Conservation (phyloP, 2,113 vertebrate genomes). For the Lagenorhynchus albirostris region DNA sequence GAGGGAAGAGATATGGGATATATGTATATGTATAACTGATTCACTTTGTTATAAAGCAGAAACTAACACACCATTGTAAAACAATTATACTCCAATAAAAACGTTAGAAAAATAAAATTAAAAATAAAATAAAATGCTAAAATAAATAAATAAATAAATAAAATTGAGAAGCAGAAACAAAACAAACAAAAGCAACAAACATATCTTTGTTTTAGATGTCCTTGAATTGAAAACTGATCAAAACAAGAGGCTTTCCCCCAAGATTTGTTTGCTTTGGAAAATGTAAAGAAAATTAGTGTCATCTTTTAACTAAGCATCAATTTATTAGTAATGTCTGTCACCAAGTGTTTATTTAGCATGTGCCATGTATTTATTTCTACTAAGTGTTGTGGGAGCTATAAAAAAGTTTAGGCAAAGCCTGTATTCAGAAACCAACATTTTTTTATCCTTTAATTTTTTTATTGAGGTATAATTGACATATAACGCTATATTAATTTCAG, state of each 20-base stretch:
- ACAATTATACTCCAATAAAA: too few species aligned
- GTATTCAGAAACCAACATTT: neutral
- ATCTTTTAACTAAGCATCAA: neutral
- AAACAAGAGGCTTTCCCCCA: too few species aligned
- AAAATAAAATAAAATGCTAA: too few species aligned
- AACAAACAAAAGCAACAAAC: neutral
- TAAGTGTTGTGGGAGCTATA: neutral
- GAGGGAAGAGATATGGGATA: too few species aligned
- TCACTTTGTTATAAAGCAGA: too few species aligned
- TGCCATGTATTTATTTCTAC: neutral
- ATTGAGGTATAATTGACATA: neutral
- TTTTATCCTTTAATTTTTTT: neutral
- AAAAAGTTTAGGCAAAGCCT: neutral
- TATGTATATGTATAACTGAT: too few species aligned
- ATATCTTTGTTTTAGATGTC: neutral
- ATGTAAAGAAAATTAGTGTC: neutral
- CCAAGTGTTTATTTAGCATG: neutral
- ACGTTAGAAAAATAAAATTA: too few species aligned
- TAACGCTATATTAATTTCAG: neutral
- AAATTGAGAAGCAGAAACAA: neutral
- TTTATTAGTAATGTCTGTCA: neutral
- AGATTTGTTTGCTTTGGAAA: neutral
- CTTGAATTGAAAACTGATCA: neutral
- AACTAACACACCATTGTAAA: too few species aligned
- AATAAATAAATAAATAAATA: neutral